These are phyloP conservation scores for Enteromius treurensis DNA, from an alignment of 2,797 vertebrate genomes.

Conservation along the genomic window DNA sequence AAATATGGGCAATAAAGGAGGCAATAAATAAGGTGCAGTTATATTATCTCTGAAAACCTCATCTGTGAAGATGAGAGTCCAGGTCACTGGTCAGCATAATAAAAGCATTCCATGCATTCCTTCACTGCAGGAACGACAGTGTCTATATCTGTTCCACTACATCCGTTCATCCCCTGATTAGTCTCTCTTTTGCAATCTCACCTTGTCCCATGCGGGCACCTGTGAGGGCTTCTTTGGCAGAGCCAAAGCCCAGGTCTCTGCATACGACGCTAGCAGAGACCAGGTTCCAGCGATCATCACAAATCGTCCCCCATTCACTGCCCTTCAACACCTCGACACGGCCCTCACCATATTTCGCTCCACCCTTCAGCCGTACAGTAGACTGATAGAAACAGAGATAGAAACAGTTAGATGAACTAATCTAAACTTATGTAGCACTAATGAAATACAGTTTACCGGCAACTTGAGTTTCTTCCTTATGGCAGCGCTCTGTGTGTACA, in stretches of 20 bases:
- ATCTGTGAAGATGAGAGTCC: background rate
- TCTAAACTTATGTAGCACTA: background rate
- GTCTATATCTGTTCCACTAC: background rate
- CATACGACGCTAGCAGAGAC: constrained; percentile 92
- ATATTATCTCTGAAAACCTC: background rate
- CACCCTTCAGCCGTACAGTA: constrained; percentile 89
- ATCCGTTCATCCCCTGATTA: background rate
- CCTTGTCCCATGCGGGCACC: constrained; percentile 96
- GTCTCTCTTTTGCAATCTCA: constrained; percentile 64
- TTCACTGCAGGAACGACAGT: background rate
- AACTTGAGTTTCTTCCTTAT: constrained; percentile 83
- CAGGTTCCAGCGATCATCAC: constrained; percentile 93
- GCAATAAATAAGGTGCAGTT: background rate
- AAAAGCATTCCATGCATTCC: constrained; percentile 9
- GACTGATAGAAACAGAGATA: constrained; percentile 68
- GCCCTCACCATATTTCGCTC: constrained; percentile 86
- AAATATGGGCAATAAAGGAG: background rate
- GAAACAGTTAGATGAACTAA: background rate
- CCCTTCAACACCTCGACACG: constrained; percentile 90
- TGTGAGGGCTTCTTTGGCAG: constrained; percentile 89
- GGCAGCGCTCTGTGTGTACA: constrained; percentile 71
- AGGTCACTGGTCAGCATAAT: background rate
- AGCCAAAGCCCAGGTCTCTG: constrained; percentile 94
- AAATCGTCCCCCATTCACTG: constrained; percentile 91
- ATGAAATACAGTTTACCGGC: constrained; percentile 67